Base-by-base conservation (phyloP, 2,797 vertebrate genomes). In the Halcyon leucocephala region DNA sequence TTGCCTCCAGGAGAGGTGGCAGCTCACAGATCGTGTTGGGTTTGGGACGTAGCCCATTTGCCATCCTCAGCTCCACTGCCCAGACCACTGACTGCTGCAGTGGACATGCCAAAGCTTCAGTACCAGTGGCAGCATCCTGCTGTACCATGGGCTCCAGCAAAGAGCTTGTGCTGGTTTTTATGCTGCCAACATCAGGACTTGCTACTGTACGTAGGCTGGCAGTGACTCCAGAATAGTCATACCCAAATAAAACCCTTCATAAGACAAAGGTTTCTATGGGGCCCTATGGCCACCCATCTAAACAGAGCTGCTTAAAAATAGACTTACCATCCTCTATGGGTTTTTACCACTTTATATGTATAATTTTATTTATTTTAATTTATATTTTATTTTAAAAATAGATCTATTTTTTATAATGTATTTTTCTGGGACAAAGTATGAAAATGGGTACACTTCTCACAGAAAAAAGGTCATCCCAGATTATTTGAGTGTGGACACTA, bases 21-120 rank as follows among this genome's bases (percentile, higher is more conserved):
- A 89, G n/a, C 35, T 67, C 77, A 12, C 33, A 57, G 46, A 20
- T 73, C n/a, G 19, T 12, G 24, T 5, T 39, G 51, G 25, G 33
- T n/a, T 44, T 62, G 81, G 33, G 52, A 19, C 31, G 65, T 57
- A 42, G 37, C 8, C 37, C 10, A 2, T 70, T 51, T 60, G 33
- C 48, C 0, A 0, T 25, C 65, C 28, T 55, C 37, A 46, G 41
- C 29, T 0, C 0, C 0, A 0, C 19, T 0, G 0, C 41, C 71
- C 10, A 15, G 37, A 48, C 12, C 29, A 10, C 41, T 41, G 31
- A 41, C 17, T 0, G 0, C 19, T 46, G 20, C 2, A 4, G 22
- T 28, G 57, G 58, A 31, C 7, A 2, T 17, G 24, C 31, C 15
- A 22, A 74, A 71, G 64, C 33, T 44, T 48, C 67, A 33, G 31